Evolutionary conservation across 2,888 invertebrate species (phyloP).

Genomic region (Erebia ligea): DNA sequence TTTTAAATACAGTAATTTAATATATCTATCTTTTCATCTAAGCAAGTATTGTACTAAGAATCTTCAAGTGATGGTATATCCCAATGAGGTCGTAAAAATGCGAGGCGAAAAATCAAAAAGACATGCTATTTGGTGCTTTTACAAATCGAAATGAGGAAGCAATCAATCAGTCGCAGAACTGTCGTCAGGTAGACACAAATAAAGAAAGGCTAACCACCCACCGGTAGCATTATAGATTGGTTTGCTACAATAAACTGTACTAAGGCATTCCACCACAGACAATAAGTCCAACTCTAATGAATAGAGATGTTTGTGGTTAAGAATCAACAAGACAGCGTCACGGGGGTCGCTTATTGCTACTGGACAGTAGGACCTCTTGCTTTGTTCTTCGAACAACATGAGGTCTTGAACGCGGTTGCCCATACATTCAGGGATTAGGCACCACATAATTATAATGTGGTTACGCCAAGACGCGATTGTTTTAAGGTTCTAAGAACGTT

Average conservation of each 20-base stretch:
- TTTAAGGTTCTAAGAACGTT: constrained; percentile 40
- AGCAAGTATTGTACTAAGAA: not conserved
- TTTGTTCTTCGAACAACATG: constrained; percentile 72
- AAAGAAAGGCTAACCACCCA: constrained; percentile 66
- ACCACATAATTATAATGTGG: constrained; percentile 54
- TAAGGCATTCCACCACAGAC: constrained; percentile 57
- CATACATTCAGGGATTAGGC: constrained; percentile 57
- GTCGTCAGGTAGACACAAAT: constrained; percentile 64
- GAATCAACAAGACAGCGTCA: constrained; percentile 62
- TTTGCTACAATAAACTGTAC: constrained; percentile 64
- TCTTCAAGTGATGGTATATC: not conserved
- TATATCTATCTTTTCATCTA: not conserved
- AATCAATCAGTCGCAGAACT: constrained; percentile 71
- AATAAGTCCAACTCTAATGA: constrained; percentile 53
- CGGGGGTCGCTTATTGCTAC: constrained; percentile 64
- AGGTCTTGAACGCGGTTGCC: constrained; percentile 67
- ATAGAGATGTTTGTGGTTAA: constrained; percentile 76
- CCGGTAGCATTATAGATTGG: constrained; percentile 76
- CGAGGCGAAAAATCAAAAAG: not conserved
- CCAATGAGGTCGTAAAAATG: not conserved
- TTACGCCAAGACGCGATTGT: constrained; percentile 42
- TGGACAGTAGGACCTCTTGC: constrained; percentile 61
- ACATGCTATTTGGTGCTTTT: constrained; percentile 15
- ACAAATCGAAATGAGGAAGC: constrained; percentile 46
- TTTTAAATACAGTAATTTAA: too few relatives aligned